These are phyloP conservation scores for Drosophila antonietae DNA, from an alignment of 2,888 invertebrate genomes.

Conservation along the genomic window DNA sequence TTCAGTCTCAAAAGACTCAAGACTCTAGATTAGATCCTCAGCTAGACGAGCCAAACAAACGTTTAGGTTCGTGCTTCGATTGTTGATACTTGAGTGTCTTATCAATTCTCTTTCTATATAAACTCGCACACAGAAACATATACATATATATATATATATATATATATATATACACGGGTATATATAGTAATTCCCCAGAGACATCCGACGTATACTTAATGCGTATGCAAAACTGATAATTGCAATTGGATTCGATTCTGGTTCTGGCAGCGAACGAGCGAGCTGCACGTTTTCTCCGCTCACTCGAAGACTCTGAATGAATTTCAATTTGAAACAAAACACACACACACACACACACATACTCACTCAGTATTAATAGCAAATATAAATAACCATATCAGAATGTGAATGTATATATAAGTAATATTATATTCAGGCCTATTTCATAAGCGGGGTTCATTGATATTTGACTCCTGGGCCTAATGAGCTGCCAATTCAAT, in stretches of 20 bases:
- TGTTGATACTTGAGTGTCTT: conserved; percentile 66
- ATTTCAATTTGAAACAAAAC: conserved; percentile 47
- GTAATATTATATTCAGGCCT: conserved; percentile 54
- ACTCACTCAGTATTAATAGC: conserved; percentile 57
- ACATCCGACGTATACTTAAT: conserved; percentile 64
- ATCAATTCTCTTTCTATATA: conserved; percentile 52
- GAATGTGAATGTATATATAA: not conserved
- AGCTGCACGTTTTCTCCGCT: conserved; percentile 61
- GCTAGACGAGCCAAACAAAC: conserved; percentile 44
- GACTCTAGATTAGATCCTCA: conserved; percentile 43
- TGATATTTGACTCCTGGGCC: conserved; percentile 69
- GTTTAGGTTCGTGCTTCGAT: conserved; percentile 43
- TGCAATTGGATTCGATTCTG: conserved; percentile 50
- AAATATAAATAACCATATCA: conserved; percentile 48
- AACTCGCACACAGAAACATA: not conserved
- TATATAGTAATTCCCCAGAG: conserved; percentile 35
- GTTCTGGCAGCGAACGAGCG: conserved; percentile 32
- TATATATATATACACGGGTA: not conserved
- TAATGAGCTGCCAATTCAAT: conserved; percentile 29
- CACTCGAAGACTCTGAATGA: conserved; percentile 66
- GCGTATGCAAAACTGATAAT: conserved; percentile 68
- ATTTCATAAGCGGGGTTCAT: conserved; percentile 74
- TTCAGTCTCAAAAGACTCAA: conserved; percentile 12
- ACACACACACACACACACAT: not conserved
- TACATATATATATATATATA: not conserved